A percentile compares a stretch with the other conserved stretches of the same genome.
phyloP scores from a whole-genome alignment of 2,888 invertebrate species.

The Mythimna vitellina region DNA sequence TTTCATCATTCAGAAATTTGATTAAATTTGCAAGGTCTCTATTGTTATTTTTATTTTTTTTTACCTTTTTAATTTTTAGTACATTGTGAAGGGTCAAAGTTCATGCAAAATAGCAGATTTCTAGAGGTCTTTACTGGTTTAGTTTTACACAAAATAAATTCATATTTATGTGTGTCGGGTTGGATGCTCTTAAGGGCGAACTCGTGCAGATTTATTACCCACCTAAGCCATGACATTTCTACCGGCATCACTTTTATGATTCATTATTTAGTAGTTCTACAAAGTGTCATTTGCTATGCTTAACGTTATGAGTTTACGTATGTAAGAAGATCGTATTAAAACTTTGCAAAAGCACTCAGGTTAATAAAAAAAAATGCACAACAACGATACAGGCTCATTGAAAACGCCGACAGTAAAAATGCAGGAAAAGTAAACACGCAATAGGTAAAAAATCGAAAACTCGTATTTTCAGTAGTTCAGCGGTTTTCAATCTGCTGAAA shows the following conservation, averaged over 20 bases:
- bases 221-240: not conserved
- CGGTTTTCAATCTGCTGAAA: conserved; percentile 24
- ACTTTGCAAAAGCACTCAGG: not conserved
- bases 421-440: not conserved
- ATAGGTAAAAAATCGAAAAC: conserved; percentile 10
- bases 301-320: not conserved
- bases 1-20: no score
- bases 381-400: conserved; percentile 4
- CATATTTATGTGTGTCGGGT: no score
- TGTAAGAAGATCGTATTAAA: conserved; percentile 8
- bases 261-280: conserved; percentile 14
- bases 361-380: not conserved
- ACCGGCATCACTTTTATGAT: not conserved
- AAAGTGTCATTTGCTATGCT: not conserved
- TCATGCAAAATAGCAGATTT: no score
- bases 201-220: not conserved
- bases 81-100: no score
- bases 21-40: no score
- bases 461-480: not conserved
- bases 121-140: no score
- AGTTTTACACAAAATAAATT: no score
- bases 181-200: not conserved
- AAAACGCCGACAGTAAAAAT: not conserved
- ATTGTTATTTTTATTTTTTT: no score
- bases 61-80: no score